These are phyloP conservation scores for Poicephalus gulielmi DNA, from an alignment of 2,113 vertebrate species.

Conservation along the genomic window DNA sequence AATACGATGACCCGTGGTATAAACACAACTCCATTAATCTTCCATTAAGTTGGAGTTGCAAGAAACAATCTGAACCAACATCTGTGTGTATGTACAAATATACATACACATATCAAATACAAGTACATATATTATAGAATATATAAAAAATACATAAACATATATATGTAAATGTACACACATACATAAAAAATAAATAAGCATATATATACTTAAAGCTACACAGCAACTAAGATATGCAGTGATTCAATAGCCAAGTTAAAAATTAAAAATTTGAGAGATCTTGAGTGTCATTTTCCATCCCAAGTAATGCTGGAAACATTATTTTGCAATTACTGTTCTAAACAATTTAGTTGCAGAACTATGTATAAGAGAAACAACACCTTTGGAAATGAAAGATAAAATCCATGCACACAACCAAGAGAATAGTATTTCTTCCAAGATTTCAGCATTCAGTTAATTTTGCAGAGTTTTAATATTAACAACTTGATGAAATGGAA, in stretches of 20 bases:
- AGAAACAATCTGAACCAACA: neutral
- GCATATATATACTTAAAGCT: neutral
- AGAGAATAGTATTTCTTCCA: neutral
- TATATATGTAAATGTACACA: neutral
- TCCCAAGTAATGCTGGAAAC: neutral
- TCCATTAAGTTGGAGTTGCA: neutral
- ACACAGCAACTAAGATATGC: neutral
- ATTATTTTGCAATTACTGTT: neutral
- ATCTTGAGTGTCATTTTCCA: neutral
- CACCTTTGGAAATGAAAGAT: neutral
- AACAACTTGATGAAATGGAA: neutral
- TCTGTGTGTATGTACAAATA: neutral
- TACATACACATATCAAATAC: too few relatives aligned
- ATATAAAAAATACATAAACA: neutral
- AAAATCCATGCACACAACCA: neutral
- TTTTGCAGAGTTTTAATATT: neutral
- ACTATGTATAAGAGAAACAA: neutral
- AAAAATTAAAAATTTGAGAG: neutral
- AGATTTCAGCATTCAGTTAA: neutral
- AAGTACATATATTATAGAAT: neutral
- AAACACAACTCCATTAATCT: neutral
- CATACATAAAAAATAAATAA: neutral
- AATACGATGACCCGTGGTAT: accelerated
- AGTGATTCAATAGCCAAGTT: neutral
- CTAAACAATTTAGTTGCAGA: neutral